Base-by-base conservation (phyloP, 37 sponge, comb jelly and placozoan genomes). In the Beroe forskalii region DNA sequence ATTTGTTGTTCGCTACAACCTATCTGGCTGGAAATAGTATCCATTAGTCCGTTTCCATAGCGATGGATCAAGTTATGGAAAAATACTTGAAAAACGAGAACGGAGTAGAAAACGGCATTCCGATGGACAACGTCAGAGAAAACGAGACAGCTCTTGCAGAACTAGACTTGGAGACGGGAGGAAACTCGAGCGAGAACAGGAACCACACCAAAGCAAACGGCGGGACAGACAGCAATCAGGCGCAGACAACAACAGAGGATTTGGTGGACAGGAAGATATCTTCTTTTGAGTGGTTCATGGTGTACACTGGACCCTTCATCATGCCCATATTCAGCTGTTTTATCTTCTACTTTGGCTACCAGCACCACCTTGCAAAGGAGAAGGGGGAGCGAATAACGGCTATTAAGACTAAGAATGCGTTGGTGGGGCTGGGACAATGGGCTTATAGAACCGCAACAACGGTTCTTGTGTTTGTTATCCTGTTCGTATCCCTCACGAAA, bases 391-490 rank as follows among this genome's bases (percentile, higher is more conserved):
- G 86, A 30, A 43, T 30, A 80, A 3, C 24, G 19, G 55, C 55
- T 1, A 8, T 80, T 6, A 80, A 80, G 8, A n/a, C 9, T 25
- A 80, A 80, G 55, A 37, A 43, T 1, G 35, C 41, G 44, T 41
- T 80, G 44, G 55, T 80, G 1, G 86, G 86, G 2, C 48, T 80
- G 1, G 86, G 86, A 80, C 86, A 80, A 43, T 80, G 86, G 86
- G 86, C 86, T 42, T 80, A 80, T 43, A 8, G 86, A 44, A 37
- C 35, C 25, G 14, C 86, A 24, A 48, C 55, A 6, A 48, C 55
- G 12, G 12, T 48, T 12, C 12, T 48, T 17, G 12, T 48, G 12
- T 48, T 48, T 12, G 55, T 48, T 48, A 48, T 48, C 12, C 55
- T 48, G 12, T 48, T 48, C 12, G 55, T 48, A 12, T 17, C 55